Evolutionary conservation across 2,797 vertebrate genomes (phyloP).

Genomic region (Artibeus lituratus): DNA sequence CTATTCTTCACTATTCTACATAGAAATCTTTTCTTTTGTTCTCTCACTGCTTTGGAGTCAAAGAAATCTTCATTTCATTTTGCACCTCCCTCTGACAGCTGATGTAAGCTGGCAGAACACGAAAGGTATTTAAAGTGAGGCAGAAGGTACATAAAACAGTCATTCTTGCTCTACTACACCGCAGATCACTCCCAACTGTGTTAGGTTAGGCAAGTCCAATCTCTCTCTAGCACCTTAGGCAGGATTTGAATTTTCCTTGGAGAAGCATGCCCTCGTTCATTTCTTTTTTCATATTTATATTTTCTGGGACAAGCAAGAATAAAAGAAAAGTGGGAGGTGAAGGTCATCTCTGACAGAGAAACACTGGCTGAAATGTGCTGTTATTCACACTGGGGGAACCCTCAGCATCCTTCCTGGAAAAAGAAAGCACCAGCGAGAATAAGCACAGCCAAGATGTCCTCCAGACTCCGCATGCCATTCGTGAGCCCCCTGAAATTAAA

Average conservation of each 20-base stretch:
- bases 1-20: background rate
- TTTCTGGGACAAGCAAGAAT: slow-evolving; percentile 18
- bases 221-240: background rate
- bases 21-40: background rate
- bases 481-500: background rate
- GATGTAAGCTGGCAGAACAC: slow-evolving; percentile 39
- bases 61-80: slow-evolving; percentile 25
- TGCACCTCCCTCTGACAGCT: background rate
- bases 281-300: background rate
- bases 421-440: no score
- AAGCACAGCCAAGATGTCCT: background rate
- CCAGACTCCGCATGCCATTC: background rate
- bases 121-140: slow-evolving; percentile 26
- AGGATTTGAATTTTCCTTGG: slow-evolving; percentile 12
- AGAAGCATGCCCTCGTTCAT: background rate
- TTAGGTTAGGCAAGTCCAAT: background rate
- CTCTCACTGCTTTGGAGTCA: background rate
- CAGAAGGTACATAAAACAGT: background rate
- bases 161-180: background rate
- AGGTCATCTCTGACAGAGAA: background rate
- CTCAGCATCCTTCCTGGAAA: background rate
- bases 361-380: background rate
- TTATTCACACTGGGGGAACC: background rate
- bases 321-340: background rate
- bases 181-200: background rate